A percentile compares a stretch with the other conserved stretches of the same genome.
Conservation (phyloP, 2,888 invertebrate genomes). For the Cheilosia scutellata region DNA sequence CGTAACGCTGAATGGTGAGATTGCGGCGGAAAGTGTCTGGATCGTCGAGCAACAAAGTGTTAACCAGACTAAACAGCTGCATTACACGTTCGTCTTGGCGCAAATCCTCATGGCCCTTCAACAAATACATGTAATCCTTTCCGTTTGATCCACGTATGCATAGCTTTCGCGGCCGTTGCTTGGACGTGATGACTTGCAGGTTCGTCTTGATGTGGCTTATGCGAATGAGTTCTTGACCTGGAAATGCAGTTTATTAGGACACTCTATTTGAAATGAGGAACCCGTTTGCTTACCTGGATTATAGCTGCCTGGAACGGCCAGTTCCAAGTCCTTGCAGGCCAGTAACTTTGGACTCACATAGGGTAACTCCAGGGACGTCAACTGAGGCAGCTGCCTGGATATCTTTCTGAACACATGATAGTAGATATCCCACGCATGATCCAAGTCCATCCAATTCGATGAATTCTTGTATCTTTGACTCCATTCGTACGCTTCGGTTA, state of each 20-base stretch:
- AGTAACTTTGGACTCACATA: constrained; percentile 97
- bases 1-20: constrained; percentile 94
- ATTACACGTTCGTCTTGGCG: constrained; percentile 99
- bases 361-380: constrained; percentile 95
- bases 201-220: constrained; percentile 96
- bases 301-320: constrained; percentile 99
- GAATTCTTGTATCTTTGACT: constrained; percentile 95
- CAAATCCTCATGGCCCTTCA: constrained; percentile 99
- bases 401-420: constrained; percentile 99
- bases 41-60: constrained; percentile 96
- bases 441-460: constrained; percentile 94
- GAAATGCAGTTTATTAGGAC: constrained; percentile 3
- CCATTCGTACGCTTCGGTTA: constrained; percentile 97
- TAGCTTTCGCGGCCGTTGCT: constrained; percentile 98
- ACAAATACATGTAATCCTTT: constrained; percentile 98
- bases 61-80: constrained; percentile 98
- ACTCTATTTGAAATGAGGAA: neutral
- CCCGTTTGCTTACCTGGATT: constrained; percentile 87
- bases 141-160: constrained; percentile 98
- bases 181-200: constrained; percentile 98
- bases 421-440: constrained; percentile 99
- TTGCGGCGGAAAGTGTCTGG: constrained; percentile 93
- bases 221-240: constrained; percentile 91
- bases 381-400: constrained; percentile 95
- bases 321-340: constrained; percentile 94